Evolutionary conservation across 2,113 vertebrate genomes (phyloP).

Genomic region (Nibea coibor): DNA sequence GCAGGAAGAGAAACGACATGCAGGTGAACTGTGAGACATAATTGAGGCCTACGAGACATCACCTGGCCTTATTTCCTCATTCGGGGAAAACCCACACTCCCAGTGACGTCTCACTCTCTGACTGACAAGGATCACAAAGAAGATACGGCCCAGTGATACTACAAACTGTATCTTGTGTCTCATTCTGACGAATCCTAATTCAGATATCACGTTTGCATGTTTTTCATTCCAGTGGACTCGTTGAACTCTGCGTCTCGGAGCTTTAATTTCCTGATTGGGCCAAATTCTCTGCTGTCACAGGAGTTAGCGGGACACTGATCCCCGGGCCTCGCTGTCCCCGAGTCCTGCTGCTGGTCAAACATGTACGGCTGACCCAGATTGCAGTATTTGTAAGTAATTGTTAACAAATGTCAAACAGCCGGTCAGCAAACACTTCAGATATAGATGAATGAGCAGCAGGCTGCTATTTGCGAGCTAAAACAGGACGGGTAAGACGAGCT

Average conservation of each 20-base stretch:
- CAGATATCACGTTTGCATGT: constrained; percentile 9
- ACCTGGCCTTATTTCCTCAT: constrained; percentile 29
- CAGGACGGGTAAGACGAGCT: not conserved
- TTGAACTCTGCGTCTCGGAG: constrained; percentile 1
- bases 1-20: not conserved
- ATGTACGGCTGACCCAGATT: constrained; percentile 9
- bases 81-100: constrained; percentile 5
- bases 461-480: not conserved
- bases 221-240: constrained; percentile 21
- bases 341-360: constrained; percentile 19
- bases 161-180: not conserved
- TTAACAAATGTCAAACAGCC: constrained; percentile 26
- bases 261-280: constrained; percentile 47
- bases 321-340: not conserved
- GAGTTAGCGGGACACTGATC: constrained; percentile 27
- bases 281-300: constrained; percentile 12
- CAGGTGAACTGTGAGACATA: not conserved
- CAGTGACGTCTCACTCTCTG: not conserved
- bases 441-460: constrained; percentile 4
- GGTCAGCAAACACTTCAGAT: constrained; percentile 13
- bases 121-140: not conserved
- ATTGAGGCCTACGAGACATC: not conserved
- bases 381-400: not conserved
- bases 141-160: too few species aligned
- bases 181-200: not conserved